Evolutionary conservation across 2,797 vertebrate genomes (phyloP).

Genomic region (Pyrrhura leucotis): DNA sequence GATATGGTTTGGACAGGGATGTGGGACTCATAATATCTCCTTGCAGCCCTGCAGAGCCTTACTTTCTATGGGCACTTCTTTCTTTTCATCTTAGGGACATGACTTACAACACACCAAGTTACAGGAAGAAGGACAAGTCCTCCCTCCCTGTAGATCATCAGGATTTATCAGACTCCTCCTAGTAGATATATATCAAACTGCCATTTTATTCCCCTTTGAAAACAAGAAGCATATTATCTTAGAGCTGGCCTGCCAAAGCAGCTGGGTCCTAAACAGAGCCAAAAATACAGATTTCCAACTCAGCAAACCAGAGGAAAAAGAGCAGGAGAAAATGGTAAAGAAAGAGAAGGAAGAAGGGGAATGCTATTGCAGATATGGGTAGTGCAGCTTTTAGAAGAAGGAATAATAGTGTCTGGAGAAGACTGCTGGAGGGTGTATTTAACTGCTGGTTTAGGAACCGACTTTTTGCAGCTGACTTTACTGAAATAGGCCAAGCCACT

Average conservation of each 20-base stretch:
- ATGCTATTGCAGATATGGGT: not conserved
- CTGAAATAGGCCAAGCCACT: not conserved
- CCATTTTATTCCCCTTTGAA: not conserved
- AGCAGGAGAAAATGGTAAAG: not conserved
- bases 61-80: fast-evolving
- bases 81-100: not conserved
- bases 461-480: not conserved
- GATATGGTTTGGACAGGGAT: not conserved
- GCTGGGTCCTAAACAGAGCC: not conserved
- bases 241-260: not conserved
- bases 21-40: not conserved
- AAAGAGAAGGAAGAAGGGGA: not conserved
- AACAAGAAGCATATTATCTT: not conserved
- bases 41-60: not conserved
- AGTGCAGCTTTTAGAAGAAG: not conserved
- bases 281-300: not conserved
- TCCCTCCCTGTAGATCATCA: not conserved
- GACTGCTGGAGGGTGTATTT: not conserved
- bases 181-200: not conserved
- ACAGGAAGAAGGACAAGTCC: not conserved
- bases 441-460: not conserved
- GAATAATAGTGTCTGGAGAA: not conserved
- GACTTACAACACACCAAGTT: fast-evolving
- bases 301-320: not conserved
- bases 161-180: not conserved